A percentile compares a stretch with the other conserved stretches of the same genome.
Evolutionary conservation across 1,140 invertebrate species (phyloP).

Genomic region (Drosophila novamexicana): DNA sequence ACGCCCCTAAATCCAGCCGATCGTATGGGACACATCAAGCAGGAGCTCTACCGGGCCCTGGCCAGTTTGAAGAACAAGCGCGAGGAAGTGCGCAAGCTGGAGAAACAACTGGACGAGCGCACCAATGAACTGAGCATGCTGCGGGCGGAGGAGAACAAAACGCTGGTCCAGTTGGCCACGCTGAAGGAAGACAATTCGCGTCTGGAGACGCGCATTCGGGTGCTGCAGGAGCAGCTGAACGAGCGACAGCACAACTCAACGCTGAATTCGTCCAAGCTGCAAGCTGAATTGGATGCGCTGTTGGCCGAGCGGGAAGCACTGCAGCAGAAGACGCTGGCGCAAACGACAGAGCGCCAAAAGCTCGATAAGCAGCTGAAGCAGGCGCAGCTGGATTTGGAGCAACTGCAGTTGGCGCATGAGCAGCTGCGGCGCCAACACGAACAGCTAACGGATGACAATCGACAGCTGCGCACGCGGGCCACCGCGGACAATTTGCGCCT

Average conservation of each 20-base stretch:
- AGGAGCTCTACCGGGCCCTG: slow-evolving; percentile 71
- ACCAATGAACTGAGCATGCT: slow-evolving; percentile 54
- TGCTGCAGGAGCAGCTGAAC: slow-evolving; percentile 64
- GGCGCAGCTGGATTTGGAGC: slow-evolving; percentile 52
- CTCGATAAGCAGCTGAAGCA: slow-evolving; percentile 47
- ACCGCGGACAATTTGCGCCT: slow-evolving; percentile 54
- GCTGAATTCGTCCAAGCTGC: slow-evolving; percentile 26
- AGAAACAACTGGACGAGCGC: slow-evolving; percentile 69
- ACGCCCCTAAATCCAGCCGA: slow-evolving; percentile 69
- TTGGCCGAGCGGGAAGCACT: slow-evolving; percentile 45
- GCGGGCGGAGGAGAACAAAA: slow-evolving; percentile 71
- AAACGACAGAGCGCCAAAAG: slow-evolving; percentile 31
- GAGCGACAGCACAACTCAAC: slow-evolving; percentile 39
- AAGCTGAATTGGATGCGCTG: slow-evolving; percentile 34
- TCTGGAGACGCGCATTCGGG: slow-evolving; percentile 59
- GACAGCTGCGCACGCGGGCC: slow-evolving; percentile 36
- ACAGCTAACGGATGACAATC: slow-evolving; percentile 60
- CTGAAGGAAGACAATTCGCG: slow-evolving; percentile 68
- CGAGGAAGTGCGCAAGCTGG: slow-evolving; percentile 73
- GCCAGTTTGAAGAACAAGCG: slow-evolving; percentile 71
- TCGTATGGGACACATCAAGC: slow-evolving; percentile 69
- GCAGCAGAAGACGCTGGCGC: slow-evolving; percentile 14
- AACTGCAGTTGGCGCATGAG: slow-evolving; percentile 62
- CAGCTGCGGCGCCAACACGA: slow-evolving; percentile 56
- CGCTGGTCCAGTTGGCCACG: slow-evolving; percentile 67